Conservation (phyloP, 2,888 invertebrate species). For the Ferdinandea cuprea region DNA sequence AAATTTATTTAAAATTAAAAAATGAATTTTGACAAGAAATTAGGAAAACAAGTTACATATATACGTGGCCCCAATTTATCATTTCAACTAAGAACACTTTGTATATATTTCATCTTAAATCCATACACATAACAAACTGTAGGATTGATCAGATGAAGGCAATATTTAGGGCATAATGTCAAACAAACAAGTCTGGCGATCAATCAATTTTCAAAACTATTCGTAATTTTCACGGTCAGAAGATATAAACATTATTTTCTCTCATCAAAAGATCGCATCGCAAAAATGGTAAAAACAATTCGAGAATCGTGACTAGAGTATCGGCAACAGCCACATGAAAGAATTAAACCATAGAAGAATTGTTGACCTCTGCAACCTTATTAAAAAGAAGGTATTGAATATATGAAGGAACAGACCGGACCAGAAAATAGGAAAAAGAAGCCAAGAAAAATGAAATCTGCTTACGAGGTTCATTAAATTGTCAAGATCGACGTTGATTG, state of each 20-base stretch:
- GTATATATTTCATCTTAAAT: no score
- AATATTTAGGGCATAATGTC: constrained; percentile 51
- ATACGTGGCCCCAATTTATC: no score
- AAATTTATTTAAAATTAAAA: no score
- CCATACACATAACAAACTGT: no score
- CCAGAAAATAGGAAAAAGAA: constrained; percentile 12
- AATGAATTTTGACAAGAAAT: no score
- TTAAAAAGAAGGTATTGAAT: constrained; percentile 54
- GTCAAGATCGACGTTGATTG: constrained; percentile 73
- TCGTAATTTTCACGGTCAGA: constrained; percentile 66
- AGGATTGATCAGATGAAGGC: not conserved
- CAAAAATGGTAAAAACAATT: constrained; percentile 54
- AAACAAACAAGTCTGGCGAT: constrained; percentile 27
- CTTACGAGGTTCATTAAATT: constrained; percentile 70
- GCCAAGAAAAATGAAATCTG: constrained; percentile 33
- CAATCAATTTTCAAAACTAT: constrained; percentile 56
- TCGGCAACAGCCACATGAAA: constrained; percentile 46
- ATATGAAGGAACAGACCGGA: constrained; percentile 36
- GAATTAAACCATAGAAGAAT: constrained; percentile 64
- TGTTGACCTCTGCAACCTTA: constrained; percentile 65
- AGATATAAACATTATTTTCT: constrained; percentile 43
- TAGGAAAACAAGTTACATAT: no score
- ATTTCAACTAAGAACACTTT: no score
- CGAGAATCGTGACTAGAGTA: constrained; percentile 67
- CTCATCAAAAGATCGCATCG: constrained; percentile 15